These are phyloP conservation scores for Euproctis similis DNA, from an alignment of 2,888 invertebrate genomes.

Conservation along the genomic window DNA sequence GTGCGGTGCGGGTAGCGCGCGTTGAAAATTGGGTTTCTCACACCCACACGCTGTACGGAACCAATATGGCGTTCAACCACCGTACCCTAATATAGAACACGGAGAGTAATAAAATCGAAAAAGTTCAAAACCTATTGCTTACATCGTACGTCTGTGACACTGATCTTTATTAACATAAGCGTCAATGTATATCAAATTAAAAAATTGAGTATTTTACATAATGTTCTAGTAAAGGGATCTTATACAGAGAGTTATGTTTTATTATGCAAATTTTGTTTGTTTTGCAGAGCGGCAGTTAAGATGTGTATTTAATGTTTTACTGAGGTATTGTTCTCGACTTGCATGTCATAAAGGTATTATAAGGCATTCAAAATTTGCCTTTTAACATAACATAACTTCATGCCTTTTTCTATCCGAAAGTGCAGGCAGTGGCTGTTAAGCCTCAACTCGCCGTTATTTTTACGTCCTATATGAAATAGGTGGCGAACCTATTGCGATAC, in stretches of 20 bases:
- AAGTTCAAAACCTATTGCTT: slow-evolving; percentile 21
- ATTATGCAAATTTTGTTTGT: slow-evolving; percentile 25
- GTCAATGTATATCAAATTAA: slow-evolving; percentile 15
- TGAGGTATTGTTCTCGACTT: slow-evolving; percentile 16
- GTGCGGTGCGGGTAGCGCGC: slow-evolving; percentile 26
- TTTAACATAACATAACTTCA: too few relatives aligned
- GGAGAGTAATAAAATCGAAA: slow-evolving; percentile 17
- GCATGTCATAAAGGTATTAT: too few relatives aligned
- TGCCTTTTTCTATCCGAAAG: too few relatives aligned
- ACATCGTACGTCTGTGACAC: slow-evolving; percentile 10
- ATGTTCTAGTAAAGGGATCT: slow-evolving; percentile 11
- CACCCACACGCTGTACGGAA: slow-evolving; percentile 32
- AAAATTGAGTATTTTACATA: slow-evolving; percentile 8
- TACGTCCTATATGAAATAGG: too few relatives aligned
- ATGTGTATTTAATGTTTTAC: slow-evolving; percentile 19
- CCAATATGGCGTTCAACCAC: slow-evolving; percentile 35
- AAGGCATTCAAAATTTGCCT: too few relatives aligned
- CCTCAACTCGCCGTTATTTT: too few relatives aligned
- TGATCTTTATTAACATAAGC: slow-evolving; percentile 10
- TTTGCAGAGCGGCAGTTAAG: slow-evolving; percentile 16
- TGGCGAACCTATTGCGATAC: too few relatives aligned
- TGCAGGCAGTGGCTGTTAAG: too few relatives aligned
- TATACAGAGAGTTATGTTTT: too few relatives aligned
- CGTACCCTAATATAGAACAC: slow-evolving; percentile 5
- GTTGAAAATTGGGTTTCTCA: slow-evolving; percentile 40